phyloP scores from a whole-genome alignment of 2,797 vertebrate genomes.

The Phyllotis vaccarum region DNA sequence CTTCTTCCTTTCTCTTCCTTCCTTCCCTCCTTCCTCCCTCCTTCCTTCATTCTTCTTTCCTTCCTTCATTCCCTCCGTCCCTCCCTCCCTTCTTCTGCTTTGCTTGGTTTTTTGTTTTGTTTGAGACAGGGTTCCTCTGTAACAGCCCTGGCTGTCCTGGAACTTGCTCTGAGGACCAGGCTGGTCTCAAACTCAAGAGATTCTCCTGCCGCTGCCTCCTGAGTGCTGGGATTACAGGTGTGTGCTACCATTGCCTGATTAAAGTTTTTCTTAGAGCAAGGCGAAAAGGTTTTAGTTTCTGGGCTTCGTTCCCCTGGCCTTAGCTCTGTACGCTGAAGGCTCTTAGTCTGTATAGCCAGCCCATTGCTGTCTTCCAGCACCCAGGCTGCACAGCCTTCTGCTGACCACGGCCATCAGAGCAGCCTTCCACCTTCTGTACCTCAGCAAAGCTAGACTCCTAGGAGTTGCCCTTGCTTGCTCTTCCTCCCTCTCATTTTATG shows the following conservation, averaged over 20 bases:
- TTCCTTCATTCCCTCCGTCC: no score
- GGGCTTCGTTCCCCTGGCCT: background rate
- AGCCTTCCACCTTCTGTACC: background rate
- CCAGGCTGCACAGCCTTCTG: background rate
- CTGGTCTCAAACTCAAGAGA: background rate
- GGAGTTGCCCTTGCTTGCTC: background rate
- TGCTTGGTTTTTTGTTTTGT: no score
- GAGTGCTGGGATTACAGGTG: background rate
- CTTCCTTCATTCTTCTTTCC: no score
- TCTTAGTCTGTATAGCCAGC: background rate
- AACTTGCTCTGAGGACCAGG: no score
- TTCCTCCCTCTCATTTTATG: background rate
- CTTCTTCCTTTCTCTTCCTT: background rate
- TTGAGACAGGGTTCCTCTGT: no score
- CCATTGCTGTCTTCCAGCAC: background rate
- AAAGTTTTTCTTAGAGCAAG: slow-evolving; percentile 5
- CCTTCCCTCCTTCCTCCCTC: no score
- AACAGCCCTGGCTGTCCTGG: no score
- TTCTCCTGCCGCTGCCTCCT: no score
- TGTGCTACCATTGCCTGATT: background rate
- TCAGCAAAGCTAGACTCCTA: background rate
- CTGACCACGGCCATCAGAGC: background rate
- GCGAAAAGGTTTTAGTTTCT: background rate
- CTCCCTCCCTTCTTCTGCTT: no score
- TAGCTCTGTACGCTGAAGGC: background rate